Percentiles rank a stretch among this genome's conserved stretches.
Conservation (phyloP, 30 jellyfish, hydroid and myxozoan genomes). For the Hydractinia echinata region DNA sequence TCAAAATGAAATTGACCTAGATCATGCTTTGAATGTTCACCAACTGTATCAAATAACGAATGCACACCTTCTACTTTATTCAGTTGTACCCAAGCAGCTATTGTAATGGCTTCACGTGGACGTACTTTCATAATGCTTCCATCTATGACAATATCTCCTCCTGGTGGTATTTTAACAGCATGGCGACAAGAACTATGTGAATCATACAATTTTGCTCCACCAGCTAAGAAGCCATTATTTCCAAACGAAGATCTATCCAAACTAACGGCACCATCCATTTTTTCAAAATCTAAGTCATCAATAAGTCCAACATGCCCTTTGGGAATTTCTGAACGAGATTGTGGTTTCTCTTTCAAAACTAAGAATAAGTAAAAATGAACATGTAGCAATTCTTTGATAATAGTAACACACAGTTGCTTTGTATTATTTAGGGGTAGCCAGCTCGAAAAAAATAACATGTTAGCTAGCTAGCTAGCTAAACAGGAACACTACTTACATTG, state of each 20-base stretch:
- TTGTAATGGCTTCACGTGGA: constrained; percentile 87
- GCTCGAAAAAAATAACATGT: no score
- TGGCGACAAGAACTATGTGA: constrained; percentile 96
- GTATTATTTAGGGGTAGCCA: no score
- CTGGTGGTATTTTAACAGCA: constrained; percentile 71
- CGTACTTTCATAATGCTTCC: constrained; percentile 81
- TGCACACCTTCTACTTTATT: constrained; percentile 86
- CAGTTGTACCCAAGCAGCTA: constrained; percentile 74
- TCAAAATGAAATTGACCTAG: constrained; percentile 95
- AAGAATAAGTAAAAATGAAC: not conserved
- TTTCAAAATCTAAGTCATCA: constrained; percentile 76
- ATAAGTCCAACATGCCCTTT: constrained; percentile 49
- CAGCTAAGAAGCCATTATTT: constrained; percentile 74
- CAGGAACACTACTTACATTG: not conserved
- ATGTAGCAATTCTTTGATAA: not conserved
- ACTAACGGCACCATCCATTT: constrained; percentile 70
- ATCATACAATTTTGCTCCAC: constrained; percentile 86
- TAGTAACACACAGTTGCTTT: not conserved
- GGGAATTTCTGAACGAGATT: constrained; percentile 72
- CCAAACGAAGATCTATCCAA: constrained; percentile 84
- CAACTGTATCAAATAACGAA: constrained; percentile 92
- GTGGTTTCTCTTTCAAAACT: not conserved
- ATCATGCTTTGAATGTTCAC: constrained; percentile 70
- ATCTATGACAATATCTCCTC: constrained; percentile 79
- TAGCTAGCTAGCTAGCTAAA: no score